phyloP scores from a whole-genome alignment of 2,797 vertebrate genomes.

The Malurus leucopterus region DNA sequence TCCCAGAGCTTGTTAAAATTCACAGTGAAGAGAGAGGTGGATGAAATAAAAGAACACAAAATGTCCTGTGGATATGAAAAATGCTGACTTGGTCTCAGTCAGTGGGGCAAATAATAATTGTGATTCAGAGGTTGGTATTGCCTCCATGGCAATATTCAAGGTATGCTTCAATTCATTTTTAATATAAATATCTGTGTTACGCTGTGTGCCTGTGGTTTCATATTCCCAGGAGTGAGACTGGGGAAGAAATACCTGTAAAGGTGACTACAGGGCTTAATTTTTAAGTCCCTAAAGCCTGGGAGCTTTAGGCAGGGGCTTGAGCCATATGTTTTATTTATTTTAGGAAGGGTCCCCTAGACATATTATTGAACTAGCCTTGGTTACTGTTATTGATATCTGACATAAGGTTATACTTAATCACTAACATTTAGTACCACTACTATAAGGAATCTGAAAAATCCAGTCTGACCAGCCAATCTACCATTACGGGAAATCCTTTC shows the following conservation, averaged over 20 bases:
- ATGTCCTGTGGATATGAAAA: not conserved
- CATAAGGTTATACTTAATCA: conserved; percentile 62
- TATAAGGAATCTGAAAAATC: conserved; percentile 56
- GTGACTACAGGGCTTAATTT: conserved; percentile 57
- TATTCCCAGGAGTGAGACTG: conserved; percentile 47
- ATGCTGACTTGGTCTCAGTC: not conserved
- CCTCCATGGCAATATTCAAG: conserved; percentile 35
- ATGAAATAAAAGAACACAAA: not conserved
- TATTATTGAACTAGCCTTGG: conserved; percentile 58
- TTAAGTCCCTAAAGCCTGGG: conserved; percentile 59
- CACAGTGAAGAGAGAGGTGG: not conserved
- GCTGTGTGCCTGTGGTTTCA: conserved; percentile 40
- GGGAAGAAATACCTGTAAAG: conserved; percentile 61
- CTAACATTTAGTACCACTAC: conserved; percentile 55
- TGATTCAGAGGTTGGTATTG: conserved; percentile 6
- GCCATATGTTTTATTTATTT: conserved; percentile 66
- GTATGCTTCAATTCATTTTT: conserved; percentile 58
- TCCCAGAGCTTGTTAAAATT: not conserved
- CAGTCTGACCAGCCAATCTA: conserved; percentile 41
- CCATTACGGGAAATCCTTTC: conserved; percentile 49
- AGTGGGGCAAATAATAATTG: conserved; percentile 26
- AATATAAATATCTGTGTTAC: conserved; percentile 52
- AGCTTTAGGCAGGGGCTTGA: conserved; percentile 53
- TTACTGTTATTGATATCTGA: conserved; percentile 65
- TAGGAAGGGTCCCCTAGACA: conserved; percentile 54